Evolutionary conservation across 2,113 vertebrate genomes (phyloP), one percentile per base, ranked within the genome.

Genomic region (Paradoxurus hermaphroditus): DNA sequence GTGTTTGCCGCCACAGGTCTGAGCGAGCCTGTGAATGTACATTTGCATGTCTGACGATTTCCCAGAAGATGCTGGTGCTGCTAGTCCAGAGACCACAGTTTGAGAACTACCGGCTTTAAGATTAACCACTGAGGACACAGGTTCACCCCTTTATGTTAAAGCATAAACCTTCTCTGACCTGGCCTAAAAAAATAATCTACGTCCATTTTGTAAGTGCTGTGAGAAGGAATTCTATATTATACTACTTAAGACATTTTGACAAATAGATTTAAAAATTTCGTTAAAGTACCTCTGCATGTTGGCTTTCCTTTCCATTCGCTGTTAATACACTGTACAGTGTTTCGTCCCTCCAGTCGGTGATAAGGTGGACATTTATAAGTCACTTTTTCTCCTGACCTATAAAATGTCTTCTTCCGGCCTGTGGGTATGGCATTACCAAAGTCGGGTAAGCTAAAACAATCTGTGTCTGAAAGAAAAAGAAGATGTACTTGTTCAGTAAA

Each of bases 311-410:
- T 68, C 96, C 97, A 97, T 7, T 27, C 78, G 18, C 70, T 25
- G 7, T 91, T 96, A 93, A 94, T 44, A 72, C 5, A 83, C 2
- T 70, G 18, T 95, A 97, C 83, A 85, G 29, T 25, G n/a, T 21
- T 62, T 51, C 92, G 7, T 8, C 94, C 97, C 4, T 95, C 27
- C 83, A 97, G 3, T 0, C 81, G 53, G 31, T 87, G 93, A 86
- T 39, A 4, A 2, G 11, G 0, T 70, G 1, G 10, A 84, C 97
- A 98, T 25, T 6, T 18, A 9, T 95, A 98, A 29, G 34, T 9
- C 21, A 97, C 62, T 56, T 86, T 2, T 1, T 97, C 98, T 51
- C 97, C 95, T n/a, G 98, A 79, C 5, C 16, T 92, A 73, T 97
- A 98, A 0, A 12, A 62, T 0, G 0, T 0, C 16, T 91, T 97